Evolutionary conservation across 2,888 invertebrate species (phyloP).

Genomic region (Apamea anceps): DNA sequence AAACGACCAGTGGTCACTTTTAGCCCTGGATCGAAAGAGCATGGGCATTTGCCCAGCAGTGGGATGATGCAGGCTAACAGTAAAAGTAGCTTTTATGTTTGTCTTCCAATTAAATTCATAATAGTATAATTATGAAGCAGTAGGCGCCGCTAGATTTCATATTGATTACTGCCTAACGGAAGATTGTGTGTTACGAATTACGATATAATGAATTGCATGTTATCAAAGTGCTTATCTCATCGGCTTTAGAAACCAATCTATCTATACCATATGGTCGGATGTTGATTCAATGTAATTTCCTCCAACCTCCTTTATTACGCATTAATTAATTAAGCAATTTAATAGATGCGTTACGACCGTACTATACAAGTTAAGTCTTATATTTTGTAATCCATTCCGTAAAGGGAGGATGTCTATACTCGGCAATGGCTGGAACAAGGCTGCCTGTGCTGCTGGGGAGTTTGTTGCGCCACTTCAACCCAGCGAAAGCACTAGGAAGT

Average conservation of each 20-base stretch:
- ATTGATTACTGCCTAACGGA: not conserved
- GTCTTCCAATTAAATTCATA: not conserved
- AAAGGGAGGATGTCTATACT: not conserved
- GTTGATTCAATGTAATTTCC: conserved; percentile 37
- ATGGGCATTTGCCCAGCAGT: no score
- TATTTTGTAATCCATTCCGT: not conserved
- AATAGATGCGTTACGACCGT: conserved; percentile 4
- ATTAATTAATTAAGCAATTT: conserved; percentile 22
- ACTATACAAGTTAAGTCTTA: no score
- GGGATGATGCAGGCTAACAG: no score
- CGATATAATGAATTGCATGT: not conserved
- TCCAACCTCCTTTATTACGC: conserved; percentile 15
- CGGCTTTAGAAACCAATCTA: conserved; percentile 37
- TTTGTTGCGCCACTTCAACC: no score
- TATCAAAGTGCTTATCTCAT: conserved; percentile 25
- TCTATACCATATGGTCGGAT: conserved; percentile 39
- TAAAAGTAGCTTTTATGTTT: not conserved
- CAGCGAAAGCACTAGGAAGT: no score
- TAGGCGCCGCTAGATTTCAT: not conserved
- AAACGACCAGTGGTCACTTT: no score
- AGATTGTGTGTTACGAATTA: not conserved
- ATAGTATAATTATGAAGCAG: not conserved
- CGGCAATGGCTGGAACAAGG: not conserved
- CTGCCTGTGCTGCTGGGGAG: not conserved
- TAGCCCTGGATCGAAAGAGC: no score